Evolutionary conservation across 1,140 invertebrate genomes (phyloP), one percentile per base, ranked within the genome.

Genomic region (Caerostris darwini): DNA sequence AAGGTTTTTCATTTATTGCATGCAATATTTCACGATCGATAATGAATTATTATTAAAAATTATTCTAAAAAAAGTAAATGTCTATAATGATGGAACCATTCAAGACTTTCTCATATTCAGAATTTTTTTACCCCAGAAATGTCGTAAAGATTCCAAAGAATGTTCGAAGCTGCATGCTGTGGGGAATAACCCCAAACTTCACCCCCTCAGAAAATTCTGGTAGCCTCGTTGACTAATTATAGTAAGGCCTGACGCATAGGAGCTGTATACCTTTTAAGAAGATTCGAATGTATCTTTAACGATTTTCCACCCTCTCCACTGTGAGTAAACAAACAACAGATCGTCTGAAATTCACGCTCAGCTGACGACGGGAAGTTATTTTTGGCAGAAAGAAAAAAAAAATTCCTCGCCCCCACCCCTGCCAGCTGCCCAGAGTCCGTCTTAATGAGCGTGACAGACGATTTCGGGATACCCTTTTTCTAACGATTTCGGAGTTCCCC

Each of bases 391-490:
- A 34, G 34, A 34, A 34, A 34, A 34, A n/a, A 77, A 87, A 57
- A 53, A 53, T 87, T 67, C 59, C 50, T 67, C 59, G 7, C 8
- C 34, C 5, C 4, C 71, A 19, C 12, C 5, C 5, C 5, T 7
- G 6, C 57, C 85, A 87, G 85, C 85, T 87, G 85, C 85, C 85
- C 85, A 87, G 8, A 59, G 85, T 87, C 85, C 85, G 59, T 59
- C 58, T 87, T 85, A 87, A 87, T 34, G 85, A 87, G 57, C 34
- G 85, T 87, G 85, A 53, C 71, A 77, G 71, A 77, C 71, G 71
- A 77, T 77, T 77, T 50, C 34, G 71, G 71, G 34, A 87, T 83
- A 83, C 82, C 53, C 82, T 83, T 83, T 34, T 83, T 87, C 85
- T 53, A 34, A 50, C 58, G 19, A 59, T 59, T 59, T 34, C 53